These are phyloP conservation scores for Lissocephala sabroskyi DNA, from an alignment of 2,888 invertebrate genomes.

Conservation along the genomic window DNA sequence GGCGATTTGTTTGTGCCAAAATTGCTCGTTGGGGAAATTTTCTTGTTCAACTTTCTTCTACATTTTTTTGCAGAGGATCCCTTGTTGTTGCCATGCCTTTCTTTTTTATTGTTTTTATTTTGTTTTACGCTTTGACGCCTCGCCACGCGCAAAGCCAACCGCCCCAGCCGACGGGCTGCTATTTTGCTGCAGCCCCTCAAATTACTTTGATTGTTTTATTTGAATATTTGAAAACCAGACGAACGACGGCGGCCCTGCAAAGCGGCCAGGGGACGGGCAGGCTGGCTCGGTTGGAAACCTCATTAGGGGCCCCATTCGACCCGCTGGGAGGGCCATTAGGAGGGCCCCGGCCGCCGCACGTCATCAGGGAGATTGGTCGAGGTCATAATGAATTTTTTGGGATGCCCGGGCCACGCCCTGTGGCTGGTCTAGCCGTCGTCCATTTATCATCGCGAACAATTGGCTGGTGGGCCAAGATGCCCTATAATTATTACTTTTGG, in stretches of 20 bases:
- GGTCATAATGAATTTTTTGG: conserved; percentile 42
- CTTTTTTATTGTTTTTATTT: conserved; percentile 11
- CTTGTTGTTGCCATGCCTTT: conserved; percentile 26
- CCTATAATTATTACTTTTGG: conserved; percentile 47
- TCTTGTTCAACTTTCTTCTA: conserved; percentile 36
- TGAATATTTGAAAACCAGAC: conserved; percentile 29
- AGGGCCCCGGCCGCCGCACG: neutral
- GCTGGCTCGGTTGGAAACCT: neutral
- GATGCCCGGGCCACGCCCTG: conserved; percentile 2
- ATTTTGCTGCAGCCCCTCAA: conserved; percentile 4
- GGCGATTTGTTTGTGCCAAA: conserved; percentile 15
- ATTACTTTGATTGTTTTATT: conserved; percentile 39
- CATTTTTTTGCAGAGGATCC: conserved; percentile 14
- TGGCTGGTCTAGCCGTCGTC: conserved; percentile 16
- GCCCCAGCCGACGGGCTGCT: neutral
- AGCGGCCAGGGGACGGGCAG: too few relatives aligned
- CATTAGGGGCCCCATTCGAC: neutral
- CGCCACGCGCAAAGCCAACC: neutral
- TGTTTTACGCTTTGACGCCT: conserved; percentile 20
- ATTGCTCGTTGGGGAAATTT: conserved; percentile 64
- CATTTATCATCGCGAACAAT: conserved; percentile 63
- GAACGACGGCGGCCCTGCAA: neutral
- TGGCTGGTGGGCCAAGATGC: conserved; percentile 47
- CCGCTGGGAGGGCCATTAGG: neutral
- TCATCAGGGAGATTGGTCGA: neutral